Evolutionary conservation across 2,888 invertebrate genomes (phyloP), one percentile per base, ranked within the genome.

Genomic region (Eupithecia vulgata): DNA sequence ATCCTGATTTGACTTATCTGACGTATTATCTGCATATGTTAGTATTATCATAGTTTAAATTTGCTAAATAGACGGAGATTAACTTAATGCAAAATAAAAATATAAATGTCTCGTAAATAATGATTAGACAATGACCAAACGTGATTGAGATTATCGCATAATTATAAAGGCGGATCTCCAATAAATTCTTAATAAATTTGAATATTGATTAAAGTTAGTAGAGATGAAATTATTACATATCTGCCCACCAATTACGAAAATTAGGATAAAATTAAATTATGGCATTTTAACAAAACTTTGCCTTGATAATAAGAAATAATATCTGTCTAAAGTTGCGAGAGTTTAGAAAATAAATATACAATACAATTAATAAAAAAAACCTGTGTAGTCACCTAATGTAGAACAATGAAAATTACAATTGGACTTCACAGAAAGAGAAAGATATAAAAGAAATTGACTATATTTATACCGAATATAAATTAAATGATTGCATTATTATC

Each of bases 201-300:
- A 75, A 76, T 78, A 76, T 74, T 70, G 74, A 76, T 76, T 73
- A 61, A 25, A 45, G 65, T 67, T 64, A n/a, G 37, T 17, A 61
- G 57, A 76, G 34, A 74, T 71, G 68, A 70, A 71, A 74, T 75
- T 30, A 68, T 57, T 52, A 52, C 8, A 52, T 52, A 52, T 52
- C 48, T 21, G 48, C 21, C 48, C 57, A 52, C 10, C 4, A 5
- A 13, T 57, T 57, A 57, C 13, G 25, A 25, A 57, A 57, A 57
- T 5, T 57, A 25, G 5, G 57, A 25, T 57, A 57, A 6, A n/a
- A 13, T 1, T 0, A 4, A 17, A n/a, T 52, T 0, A 25, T 57
- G 25, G 25, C 25, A 12, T 5, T 57, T 25, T 25, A 25, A 25
- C 21, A 25, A 12, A 57, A 25, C 13, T 25, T 25, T n/a, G 21